These are phyloP conservation scores for Nasonia oneida DNA, from an alignment of 2,888 invertebrate species.

Conservation along the genomic window DNA sequence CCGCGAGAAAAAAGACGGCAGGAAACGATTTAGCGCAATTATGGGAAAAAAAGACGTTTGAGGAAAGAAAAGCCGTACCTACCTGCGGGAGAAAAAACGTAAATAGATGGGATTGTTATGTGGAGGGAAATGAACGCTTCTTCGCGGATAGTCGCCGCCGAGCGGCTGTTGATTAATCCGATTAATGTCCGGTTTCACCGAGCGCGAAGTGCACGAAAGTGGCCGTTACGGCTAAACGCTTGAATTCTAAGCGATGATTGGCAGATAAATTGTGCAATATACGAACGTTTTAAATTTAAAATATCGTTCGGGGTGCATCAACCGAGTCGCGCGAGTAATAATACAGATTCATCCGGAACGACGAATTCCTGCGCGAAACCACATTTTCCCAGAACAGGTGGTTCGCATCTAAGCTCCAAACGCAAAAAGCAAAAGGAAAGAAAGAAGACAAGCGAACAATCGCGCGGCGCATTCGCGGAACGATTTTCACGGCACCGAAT, in stretches of 20 bases:
- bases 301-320: neutral
- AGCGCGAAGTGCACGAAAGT: slow-evolving; percentile 54
- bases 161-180: slow-evolving; percentile 47
- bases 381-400: too few relatives aligned
- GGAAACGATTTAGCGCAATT: slow-evolving; percentile 33
- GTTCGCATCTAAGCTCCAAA: too few relatives aligned
- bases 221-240: neutral
- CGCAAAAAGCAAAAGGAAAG: too few relatives aligned
- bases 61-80: slow-evolving; percentile 11
- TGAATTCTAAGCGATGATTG: neutral
- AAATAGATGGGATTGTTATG: slow-evolving; percentile 28
- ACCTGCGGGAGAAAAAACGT: slow-evolving; percentile 2
- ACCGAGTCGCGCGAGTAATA: neutral
- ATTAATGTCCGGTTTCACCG: slow-evolving; percentile 46
- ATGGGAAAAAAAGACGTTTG: neutral
- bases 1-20: neutral
- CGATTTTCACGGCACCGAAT: slow-evolving; percentile 21
- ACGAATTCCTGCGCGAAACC: neutral
- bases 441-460: too few relatives aligned
- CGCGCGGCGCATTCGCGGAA: neutral
- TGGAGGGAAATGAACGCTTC: slow-evolving; percentile 32
- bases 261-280: neutral
- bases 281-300: neutral
- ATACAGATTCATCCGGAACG: neutral
- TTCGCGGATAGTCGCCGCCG: slow-evolving; percentile 28